Evolutionary conservation across 2,797 vertebrate species (phyloP).

Genomic region (Tinamus major): DNA sequence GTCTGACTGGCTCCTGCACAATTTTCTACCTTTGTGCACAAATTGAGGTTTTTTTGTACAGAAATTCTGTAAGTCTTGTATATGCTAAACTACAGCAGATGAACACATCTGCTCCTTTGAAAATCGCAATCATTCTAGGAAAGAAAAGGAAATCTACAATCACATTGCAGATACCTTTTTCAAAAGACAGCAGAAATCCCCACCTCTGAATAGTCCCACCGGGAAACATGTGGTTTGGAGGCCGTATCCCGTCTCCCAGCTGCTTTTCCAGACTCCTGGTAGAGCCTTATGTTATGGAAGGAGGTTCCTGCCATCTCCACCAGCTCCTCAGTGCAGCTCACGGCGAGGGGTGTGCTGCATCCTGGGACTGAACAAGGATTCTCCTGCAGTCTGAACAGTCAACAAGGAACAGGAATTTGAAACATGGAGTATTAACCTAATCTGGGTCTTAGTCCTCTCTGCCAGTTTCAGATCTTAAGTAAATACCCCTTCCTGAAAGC

Average conservation of each 20-base stretch:
- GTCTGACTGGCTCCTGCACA: background rate
- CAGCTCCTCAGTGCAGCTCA: background rate
- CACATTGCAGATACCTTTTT: background rate
- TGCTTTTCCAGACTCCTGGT: background rate
- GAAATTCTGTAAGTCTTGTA: background rate
- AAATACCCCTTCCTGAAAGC: background rate
- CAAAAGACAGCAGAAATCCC: background rate
- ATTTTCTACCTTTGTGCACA: background rate
- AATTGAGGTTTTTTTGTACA: background rate
- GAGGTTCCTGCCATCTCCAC: background rate
- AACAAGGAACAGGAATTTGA: background rate
- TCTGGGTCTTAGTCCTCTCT: background rate
- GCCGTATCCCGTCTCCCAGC: background rate
- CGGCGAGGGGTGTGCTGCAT: background rate
- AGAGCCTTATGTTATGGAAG: background rate
- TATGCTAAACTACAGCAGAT: background rate
- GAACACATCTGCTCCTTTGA: background rate
- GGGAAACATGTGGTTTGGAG: background rate
- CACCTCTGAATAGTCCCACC: background rate
- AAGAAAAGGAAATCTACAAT: background rate
- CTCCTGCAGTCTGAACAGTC: background rate
- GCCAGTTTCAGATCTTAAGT: background rate
- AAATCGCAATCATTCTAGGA: background rate
- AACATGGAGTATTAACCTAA: background rate
- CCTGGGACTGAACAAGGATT: background rate